A percentile compares a stretch with the other conserved stretches of the same genome.
These are phyloP conservation scores for Palythoa grandis DNA, from an alignment of 92 coral and sea anemone species.

Conservation along the genomic window DNA sequence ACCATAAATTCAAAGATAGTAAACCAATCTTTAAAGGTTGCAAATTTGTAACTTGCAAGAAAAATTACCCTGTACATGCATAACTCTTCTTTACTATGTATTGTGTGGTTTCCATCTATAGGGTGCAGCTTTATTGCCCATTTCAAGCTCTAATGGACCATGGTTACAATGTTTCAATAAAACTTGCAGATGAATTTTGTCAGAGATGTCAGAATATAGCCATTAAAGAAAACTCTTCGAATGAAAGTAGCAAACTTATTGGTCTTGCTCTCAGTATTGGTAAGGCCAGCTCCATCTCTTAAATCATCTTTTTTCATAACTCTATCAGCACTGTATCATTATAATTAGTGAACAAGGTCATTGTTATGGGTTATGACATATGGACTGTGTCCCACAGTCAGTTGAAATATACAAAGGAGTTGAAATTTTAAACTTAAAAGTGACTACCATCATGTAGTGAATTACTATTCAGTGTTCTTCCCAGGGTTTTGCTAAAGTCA, in stretches of 20 bases:
- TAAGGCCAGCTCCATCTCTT: slow-evolving; percentile 25
- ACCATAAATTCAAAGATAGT: too few relatives aligned
- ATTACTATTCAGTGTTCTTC: too few relatives aligned
- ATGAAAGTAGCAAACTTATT: slow-evolving; percentile 68
- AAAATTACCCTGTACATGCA: too few relatives aligned
- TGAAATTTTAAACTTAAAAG: too few relatives aligned
- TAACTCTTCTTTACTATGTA: neutral
- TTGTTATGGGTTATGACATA: too few relatives aligned
- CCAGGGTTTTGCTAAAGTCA: too few relatives aligned
- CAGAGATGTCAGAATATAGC: slow-evolving; percentile 63
- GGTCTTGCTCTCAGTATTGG: slow-evolving; percentile 73
- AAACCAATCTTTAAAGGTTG: too few relatives aligned
- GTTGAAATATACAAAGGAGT: too few relatives aligned
- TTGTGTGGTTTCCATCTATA: slow-evolving; percentile 25
- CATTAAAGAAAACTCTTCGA: slow-evolving; percentile 32
- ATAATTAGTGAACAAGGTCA: too few relatives aligned
- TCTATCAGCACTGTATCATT: neutral
- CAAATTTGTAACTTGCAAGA: too few relatives aligned
- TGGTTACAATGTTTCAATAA: slow-evolving; percentile 73
- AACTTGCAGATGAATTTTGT: slow-evolving; percentile 70
- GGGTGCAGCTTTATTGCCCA: slow-evolving; percentile 84
- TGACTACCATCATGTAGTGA: too few relatives aligned
- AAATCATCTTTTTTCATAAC: neutral
- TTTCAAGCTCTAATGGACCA: slow-evolving; percentile 86
- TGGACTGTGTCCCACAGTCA: too few relatives aligned